Evolutionary conservation across 2,797 vertebrate genomes (phyloP).

Genomic region (Urocyon cinereoargenteus): DNA sequence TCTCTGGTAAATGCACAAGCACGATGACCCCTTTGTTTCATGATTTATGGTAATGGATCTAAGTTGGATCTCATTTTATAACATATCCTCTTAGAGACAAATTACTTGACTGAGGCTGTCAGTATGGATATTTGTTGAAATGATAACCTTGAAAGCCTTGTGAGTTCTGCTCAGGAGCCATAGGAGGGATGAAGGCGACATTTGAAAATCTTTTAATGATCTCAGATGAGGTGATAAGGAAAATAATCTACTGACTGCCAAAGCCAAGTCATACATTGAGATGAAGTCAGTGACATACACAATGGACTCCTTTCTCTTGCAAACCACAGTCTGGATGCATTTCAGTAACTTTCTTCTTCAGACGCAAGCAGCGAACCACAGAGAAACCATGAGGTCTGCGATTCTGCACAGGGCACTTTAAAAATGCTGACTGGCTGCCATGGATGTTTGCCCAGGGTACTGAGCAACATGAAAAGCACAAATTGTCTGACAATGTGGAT

Average conservation of each 20-base stretch:
- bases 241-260: conserved; percentile 49
- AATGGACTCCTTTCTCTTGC: conserved; percentile 73
- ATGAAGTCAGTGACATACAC: conserved; percentile 57
- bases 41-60: conserved; percentile 1
- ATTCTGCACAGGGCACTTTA: conserved; percentile 2
- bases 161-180: neutral
- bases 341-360: conserved; percentile 62
- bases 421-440: conserved; percentile 49
- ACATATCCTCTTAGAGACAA: conserved; percentile 41
- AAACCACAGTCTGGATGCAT: conserved; percentile 37
- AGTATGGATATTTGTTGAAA: conserved; percentile 15
- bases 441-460: neutral
- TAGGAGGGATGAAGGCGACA: neutral
- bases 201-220: conserved; percentile 62
- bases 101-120: conserved; percentile 19
- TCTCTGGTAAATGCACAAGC: neutral
- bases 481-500: neutral
- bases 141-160: neutral
- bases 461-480: neutral
- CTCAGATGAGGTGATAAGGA: conserved; percentile 70
- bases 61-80: conserved; percentile 35
- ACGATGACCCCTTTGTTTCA: neutral
- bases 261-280: neutral
- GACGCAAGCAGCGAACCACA: conserved; percentile 33
- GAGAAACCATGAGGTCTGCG: conserved; percentile 46